These are phyloP conservation scores for Theristicus caerulescens DNA, from an alignment of 2,113 vertebrate genomes.

Conservation along the genomic window DNA sequence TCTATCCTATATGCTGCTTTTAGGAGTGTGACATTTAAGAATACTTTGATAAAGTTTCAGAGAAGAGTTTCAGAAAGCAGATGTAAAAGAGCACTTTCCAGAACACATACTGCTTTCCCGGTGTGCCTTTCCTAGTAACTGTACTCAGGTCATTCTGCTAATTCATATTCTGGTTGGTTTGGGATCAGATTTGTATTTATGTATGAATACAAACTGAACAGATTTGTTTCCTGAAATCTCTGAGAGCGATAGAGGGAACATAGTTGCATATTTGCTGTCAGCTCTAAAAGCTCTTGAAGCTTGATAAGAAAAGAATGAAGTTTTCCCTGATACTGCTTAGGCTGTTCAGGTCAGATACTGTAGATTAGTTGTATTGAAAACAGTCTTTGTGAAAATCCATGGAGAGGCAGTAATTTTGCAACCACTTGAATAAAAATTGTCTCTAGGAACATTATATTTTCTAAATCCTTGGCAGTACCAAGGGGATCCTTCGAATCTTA, in stretches of 20 bases:
- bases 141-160: not conserved
- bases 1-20: not conserved
- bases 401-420: not conserved
- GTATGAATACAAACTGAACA: not conserved
- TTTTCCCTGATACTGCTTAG: not conserved
- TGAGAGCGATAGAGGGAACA: not conserved
- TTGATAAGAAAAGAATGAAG: not conserved
- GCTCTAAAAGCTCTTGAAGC: slow-evolving; percentile 9
- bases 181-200: not conserved
- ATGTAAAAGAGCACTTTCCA: not conserved
- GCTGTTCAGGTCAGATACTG: slow-evolving; percentile 16
- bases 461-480: not conserved
- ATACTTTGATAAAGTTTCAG: not conserved
- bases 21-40: not conserved
- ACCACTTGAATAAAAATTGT: slow-evolving; percentile 17
- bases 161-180: not conserved
- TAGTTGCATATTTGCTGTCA: not conserved
- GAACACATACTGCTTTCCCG: not conserved
- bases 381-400: not conserved
- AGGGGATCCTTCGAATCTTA: not conserved
- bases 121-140: not conserved
- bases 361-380: slow-evolving; percentile 13
- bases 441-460: not conserved
- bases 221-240: slow-evolving; percentile 5
- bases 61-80: not conserved